Evolutionary conservation across 2,113 vertebrate species (phyloP).

Genomic region (Lophius piscatorius): DNA sequence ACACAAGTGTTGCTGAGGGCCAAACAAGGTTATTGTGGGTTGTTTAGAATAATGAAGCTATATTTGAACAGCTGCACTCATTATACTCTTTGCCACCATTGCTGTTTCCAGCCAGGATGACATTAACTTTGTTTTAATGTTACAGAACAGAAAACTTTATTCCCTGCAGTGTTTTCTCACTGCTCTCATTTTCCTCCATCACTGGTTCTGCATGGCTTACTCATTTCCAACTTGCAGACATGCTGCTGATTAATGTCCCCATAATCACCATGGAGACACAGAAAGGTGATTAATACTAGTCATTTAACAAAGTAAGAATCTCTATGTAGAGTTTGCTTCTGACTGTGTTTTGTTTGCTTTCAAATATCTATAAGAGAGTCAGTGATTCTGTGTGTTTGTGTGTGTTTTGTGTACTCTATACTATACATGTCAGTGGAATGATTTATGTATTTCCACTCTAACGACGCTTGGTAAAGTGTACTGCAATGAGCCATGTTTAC

Average conservation of each 20-base stretch:
- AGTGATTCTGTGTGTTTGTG: background rate
- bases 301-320: conserved; percentile 57
- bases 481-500: conserved; percentile 46
- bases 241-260: conserved; percentile 65
- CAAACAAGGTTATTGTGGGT: conserved; percentile 2
- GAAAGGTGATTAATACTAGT: conserved; percentile 69
- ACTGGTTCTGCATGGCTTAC: conserved; percentile 20
- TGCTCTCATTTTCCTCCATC: conserved; percentile 15
- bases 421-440: conserved; percentile 34
- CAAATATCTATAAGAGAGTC: conserved; percentile 7
- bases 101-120: conserved; percentile 4
- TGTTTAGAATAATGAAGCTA: conserved; percentile 20
- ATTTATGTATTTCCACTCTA: conserved; percentile 48
- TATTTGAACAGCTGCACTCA: conserved; percentile 29
- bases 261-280: conserved; percentile 68
- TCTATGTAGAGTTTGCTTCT: conserved; percentile 34
- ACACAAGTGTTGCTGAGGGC: conserved; percentile 17
- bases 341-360: conserved; percentile 16
- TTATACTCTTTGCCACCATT: background rate
- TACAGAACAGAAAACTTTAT: background rate
- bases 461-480: conserved; percentile 38
- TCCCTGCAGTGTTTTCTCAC: background rate
- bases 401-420: background rate
- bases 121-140: conserved; percentile 5
- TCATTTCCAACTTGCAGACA: conserved; percentile 54